phyloP scores from a whole-genome alignment of 2,113 vertebrate genomes.

The Grallaria varia region DNA sequence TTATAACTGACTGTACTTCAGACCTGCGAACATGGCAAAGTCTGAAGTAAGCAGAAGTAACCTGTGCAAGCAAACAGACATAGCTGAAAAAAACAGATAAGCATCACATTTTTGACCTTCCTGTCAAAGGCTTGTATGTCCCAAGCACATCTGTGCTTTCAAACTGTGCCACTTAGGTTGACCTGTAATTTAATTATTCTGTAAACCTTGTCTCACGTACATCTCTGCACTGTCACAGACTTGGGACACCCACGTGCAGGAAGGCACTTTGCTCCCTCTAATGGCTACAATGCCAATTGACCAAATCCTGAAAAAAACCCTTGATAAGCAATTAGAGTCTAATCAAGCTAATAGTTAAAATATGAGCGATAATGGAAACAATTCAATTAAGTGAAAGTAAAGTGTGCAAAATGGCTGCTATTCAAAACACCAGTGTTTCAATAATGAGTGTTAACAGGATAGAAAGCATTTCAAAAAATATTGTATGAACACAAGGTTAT shows the following conservation, averaged over 20 bases:
- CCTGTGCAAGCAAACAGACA: neutral
- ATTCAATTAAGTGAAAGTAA: neutral
- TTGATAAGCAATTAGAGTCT: neutral
- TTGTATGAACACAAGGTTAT: neutral
- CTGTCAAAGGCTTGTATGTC: neutral
- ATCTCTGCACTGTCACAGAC: neutral
- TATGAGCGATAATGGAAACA: neutral
- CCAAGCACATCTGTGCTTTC: neutral
- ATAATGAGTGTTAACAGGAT: neutral
- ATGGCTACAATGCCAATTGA: neutral
- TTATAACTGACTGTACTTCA: neutral
- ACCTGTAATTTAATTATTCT: neutral
- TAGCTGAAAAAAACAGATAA: neutral
- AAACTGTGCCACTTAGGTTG: neutral
- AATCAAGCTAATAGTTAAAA: neutral
- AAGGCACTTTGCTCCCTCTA: neutral
- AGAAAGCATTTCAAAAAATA: neutral
- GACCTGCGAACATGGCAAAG: neutral
- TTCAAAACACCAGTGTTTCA: neutral
- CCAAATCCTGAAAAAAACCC: neutral
- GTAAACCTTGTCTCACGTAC: rapidly evolving
- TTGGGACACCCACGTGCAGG: rapidly evolving
- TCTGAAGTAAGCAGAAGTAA: neutral
- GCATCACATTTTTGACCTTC: neutral
- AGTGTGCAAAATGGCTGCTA: neutral